A percentile compares a stretch with the other conserved stretches of the same genome.
These are phyloP conservation scores for Notothenia rossii DNA, from an alignment of 2,113 vertebrate genomes.

Conservation along the genomic window DNA sequence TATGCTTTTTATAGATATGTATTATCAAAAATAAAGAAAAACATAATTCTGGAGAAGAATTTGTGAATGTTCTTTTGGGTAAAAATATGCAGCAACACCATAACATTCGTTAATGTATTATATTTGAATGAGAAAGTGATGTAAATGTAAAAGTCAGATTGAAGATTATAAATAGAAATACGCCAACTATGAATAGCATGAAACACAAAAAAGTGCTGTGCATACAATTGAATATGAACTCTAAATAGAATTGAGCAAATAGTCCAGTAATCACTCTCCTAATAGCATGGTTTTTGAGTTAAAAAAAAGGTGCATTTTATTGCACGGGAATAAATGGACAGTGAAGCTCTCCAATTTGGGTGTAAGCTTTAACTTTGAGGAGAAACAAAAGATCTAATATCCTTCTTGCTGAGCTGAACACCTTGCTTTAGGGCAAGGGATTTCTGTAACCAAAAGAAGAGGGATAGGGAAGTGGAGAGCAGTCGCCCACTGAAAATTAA, in stretches of 20 bases:
- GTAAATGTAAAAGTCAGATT: too few species aligned
- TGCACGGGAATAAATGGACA: neutral
- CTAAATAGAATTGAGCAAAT: neutral
- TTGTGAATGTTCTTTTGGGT: neutral
- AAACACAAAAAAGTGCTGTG: neutral
- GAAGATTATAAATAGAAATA: neutral
- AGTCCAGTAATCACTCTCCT: neutral
- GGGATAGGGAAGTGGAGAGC: neutral
- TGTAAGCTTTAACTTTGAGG: neutral
- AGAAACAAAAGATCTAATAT: conserved; percentile 5
- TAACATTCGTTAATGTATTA: too few species aligned
- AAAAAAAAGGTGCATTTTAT: neutral
- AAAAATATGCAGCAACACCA: neutral
- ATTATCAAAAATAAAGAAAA: neutral
- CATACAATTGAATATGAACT: neutral
- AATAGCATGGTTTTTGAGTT: neutral
- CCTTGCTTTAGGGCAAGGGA: conserved; percentile 1
- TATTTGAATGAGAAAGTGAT: too few species aligned
- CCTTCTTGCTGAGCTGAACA: neutral
- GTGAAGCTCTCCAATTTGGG: neutral
- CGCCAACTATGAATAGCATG: neutral
- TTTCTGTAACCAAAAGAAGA: conserved; percentile 17
- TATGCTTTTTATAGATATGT: neutral
- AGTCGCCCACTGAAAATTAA: conserved; percentile 21
- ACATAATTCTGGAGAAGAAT: neutral